phyloP scores from a whole-genome alignment of 2,797 vertebrate species.

The Xiphorhynchus erythropygius region DNA sequence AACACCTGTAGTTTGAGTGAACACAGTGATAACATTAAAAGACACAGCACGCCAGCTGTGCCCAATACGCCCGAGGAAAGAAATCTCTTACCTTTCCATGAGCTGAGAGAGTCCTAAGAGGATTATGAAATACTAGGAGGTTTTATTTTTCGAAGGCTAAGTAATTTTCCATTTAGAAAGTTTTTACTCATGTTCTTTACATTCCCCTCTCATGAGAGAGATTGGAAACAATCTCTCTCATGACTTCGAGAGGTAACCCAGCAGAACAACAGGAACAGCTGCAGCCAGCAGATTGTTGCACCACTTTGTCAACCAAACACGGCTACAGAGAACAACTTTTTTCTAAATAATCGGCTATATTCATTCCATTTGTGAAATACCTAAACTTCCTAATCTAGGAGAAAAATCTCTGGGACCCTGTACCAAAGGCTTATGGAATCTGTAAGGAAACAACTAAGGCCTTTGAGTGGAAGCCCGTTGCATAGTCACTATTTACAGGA shows the following conservation, averaged over 20 bases:
- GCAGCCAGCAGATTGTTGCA: neutral
- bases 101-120: neutral
- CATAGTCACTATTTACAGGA: neutral
- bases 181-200: neutral
- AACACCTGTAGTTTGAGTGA: neutral
- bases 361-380: neutral
- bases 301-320: neutral
- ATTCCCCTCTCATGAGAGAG: too few species aligned
- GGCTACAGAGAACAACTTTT: neutral
- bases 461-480: neutral
- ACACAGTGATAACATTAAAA: neutral
- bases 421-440: neutral
- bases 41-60: neutral
- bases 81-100: neutral
- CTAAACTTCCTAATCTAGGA: neutral
- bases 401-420: slow-evolving; percentile 5
- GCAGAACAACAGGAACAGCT: neutral
- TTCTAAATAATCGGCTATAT: neutral
- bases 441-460: neutral
- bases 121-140: slow-evolving; percentile 9
- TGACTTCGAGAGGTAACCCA: neutral
- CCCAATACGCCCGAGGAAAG: neutral
- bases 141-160: neutral
- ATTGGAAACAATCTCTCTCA: neutral
- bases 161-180: slow-evolving; percentile 7